These are phyloP conservation scores for Planiliza haematocheilus DNA, from an alignment of 2,113 vertebrate genomes.

Conservation along the genomic window DNA sequence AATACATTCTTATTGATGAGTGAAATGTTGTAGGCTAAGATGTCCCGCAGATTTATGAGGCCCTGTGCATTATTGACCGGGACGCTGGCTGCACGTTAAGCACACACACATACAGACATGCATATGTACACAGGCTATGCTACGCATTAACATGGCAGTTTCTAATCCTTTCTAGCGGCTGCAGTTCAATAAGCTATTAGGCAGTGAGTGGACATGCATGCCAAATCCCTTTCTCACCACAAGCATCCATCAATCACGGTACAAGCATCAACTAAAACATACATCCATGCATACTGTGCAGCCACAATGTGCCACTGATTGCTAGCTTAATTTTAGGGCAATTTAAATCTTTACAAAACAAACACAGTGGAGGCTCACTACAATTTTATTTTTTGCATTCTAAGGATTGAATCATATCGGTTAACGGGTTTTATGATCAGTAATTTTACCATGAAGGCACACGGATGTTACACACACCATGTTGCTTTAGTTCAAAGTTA, in stretches of 20 bases:
- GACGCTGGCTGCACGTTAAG: slow-evolving; percentile 74
- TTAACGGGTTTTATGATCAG: not conserved
- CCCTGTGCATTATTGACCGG: slow-evolving; percentile 61
- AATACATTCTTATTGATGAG: slow-evolving; percentile 80
- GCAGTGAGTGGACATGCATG: slow-evolving; percentile 78
- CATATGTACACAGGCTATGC: slow-evolving; percentile 25
- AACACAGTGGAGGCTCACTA: not conserved
- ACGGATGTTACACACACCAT: not conserved
- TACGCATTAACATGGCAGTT: slow-evolving; percentile 73
- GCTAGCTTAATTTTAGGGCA: not conserved
- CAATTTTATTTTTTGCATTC: not conserved
- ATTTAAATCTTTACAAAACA: slow-evolving; percentile 33
- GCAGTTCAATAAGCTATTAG: slow-evolving; percentile 85
- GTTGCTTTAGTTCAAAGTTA: not conserved
- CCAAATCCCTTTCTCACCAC: slow-evolving; percentile 70
- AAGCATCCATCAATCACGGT: slow-evolving; percentile 78
- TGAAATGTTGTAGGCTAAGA: slow-evolving; percentile 78
- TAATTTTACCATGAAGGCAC: not conserved
- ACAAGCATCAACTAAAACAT: slow-evolving; percentile 49
- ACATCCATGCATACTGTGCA: slow-evolving; percentile 42
- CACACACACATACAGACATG: slow-evolving; percentile 17
- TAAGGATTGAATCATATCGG: not conserved
- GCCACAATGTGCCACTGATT: slow-evolving; percentile 14
- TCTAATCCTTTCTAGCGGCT: slow-evolving; percentile 78
- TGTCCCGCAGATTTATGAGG: slow-evolving; percentile 75